Percentiles rank a stretch among this genome's conserved stretches.
phyloP scores from a whole-genome alignment of 2,797 vertebrate genomes.

The Protosalanx chinensis region DNA sequence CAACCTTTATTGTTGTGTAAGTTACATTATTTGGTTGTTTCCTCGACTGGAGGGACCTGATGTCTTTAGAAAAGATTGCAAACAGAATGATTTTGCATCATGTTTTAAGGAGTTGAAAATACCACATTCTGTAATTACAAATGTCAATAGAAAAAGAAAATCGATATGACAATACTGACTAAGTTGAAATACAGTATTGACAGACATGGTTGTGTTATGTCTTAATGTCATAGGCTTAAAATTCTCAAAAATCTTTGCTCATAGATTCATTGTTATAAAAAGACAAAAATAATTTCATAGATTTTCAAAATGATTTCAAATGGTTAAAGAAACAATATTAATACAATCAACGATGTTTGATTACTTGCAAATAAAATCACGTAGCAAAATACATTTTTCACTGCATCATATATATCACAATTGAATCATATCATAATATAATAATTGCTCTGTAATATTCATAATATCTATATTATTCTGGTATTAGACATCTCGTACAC shows the following conservation, averaged over 20 bases:
- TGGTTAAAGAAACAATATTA: constrained; percentile 42
- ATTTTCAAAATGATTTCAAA: constrained; percentile 51
- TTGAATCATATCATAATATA: constrained; percentile 25
- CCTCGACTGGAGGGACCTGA: constrained; percentile 23
- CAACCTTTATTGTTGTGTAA: constrained; percentile 56
- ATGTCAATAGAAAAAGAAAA: constrained; percentile 60
- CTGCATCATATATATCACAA: constrained; percentile 47
- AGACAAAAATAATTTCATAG: constrained; percentile 71
- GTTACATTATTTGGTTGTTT: constrained; percentile 54
- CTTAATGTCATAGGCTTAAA: constrained; percentile 61
- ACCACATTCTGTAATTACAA: constrained; percentile 59
- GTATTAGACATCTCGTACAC: constrained; percentile 26
- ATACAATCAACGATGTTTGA: constrained; percentile 58
- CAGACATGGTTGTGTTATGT: constrained; percentile 55
- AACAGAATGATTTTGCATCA: constrained; percentile 48
- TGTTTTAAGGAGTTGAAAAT: constrained; percentile 58
- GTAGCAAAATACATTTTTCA: constrained; percentile 70
- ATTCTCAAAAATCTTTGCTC: constrained; percentile 41
- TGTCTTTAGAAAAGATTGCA: constrained; percentile 40
- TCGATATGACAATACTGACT: constrained; percentile 39
- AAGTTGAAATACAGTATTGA: constrained; percentile 52
- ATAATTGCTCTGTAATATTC: constrained; percentile 49
- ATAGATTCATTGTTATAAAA: constrained; percentile 69
- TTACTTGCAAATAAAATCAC: constrained; percentile 50
- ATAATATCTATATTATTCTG: constrained; percentile 13